Percentiles rank a stretch among this genome's conserved stretches.
Evolutionary conservation across 1,140 invertebrate genomes (phyloP).

Genomic region (Onthophagus taurus): DNA sequence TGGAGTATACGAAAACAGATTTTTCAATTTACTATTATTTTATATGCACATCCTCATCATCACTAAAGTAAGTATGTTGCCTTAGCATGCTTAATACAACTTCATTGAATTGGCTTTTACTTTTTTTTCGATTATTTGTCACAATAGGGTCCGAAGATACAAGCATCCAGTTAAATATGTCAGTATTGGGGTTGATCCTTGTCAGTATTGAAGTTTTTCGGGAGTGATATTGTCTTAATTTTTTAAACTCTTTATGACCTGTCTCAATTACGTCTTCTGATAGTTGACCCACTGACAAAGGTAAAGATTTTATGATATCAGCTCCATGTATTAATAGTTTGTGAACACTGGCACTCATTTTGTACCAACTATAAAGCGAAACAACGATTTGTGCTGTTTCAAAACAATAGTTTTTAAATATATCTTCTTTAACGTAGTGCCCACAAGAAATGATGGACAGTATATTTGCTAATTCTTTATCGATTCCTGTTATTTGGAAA

Average conservation of each 20-base stretch:
- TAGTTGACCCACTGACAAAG: conserved; percentile 20
- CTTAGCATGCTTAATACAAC: no score
- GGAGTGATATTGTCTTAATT: not conserved
- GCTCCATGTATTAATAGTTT: conserved; percentile 32
- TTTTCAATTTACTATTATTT: no score
- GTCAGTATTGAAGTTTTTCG: conserved; percentile 6
- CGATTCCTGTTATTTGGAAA: no score
- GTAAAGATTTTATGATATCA: conserved; percentile 21
- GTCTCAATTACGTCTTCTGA: conserved; percentile 26
- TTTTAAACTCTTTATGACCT: conserved; percentile 20
- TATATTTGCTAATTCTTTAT: conserved; percentile 4
- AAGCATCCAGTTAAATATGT: not conserved
- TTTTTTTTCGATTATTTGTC: no score
- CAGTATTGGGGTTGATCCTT: not conserved
- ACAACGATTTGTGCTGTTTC: conserved; percentile 23
- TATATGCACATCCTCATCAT: no score
- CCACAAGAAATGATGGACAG: conserved; percentile 18
- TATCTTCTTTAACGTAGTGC: conserved; percentile 13
- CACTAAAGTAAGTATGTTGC: no score
- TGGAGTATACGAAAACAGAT: no score
- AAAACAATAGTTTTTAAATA: conserved; percentile 21
- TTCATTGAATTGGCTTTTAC: no score
- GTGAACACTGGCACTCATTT: conserved; percentile 27
- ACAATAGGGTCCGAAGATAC: no score
- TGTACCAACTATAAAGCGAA: conserved; percentile 26